Evolutionary conservation across 2,113 vertebrate species (phyloP).

Genomic region (Copsychus sechellarum): DNA sequence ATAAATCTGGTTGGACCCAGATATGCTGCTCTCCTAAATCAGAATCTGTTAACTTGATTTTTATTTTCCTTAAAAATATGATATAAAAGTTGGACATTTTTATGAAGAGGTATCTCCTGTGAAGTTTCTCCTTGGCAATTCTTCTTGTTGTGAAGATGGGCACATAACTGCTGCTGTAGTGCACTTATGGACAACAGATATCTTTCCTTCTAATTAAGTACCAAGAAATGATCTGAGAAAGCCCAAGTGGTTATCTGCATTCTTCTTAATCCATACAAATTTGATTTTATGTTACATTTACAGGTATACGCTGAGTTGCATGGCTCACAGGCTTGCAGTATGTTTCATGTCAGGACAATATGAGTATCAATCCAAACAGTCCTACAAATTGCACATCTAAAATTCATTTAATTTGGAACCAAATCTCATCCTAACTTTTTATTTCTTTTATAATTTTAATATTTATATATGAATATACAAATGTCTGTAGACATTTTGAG

Average conservation of each 20-base stretch:
- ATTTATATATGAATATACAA: constrained; percentile 25
- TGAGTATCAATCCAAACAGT: constrained; percentile 40
- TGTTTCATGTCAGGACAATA: background rate
- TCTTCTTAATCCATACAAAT: background rate
- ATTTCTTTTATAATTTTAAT: background rate
- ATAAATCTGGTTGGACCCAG: constrained; percentile 1
- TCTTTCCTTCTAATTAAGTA: background rate
- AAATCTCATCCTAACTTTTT: background rate
- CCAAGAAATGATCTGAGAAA: constrained; percentile 29
- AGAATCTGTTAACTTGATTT: background rate
- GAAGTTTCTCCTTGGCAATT: constrained; percentile 18
- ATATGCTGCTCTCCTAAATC: background rate
- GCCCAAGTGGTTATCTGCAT: background rate
- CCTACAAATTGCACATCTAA: background rate
- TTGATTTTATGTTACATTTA: constrained; percentile 47
- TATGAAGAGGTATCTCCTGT: background rate
- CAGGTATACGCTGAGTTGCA: constrained; percentile 10
- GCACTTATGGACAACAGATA: background rate
- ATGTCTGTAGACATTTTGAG: constrained; percentile 5
- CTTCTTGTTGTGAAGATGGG: background rate
- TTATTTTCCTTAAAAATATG: constrained; percentile 29
- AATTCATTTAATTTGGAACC: background rate
- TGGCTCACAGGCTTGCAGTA: constrained; percentile 1
- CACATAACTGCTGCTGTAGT: background rate
- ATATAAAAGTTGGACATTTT: background rate